Evolutionary conservation across 2,797 vertebrate genomes (phyloP), one percentile per base, ranked within the genome.

Genomic region (Lagorchestes hirsutus): DNA sequence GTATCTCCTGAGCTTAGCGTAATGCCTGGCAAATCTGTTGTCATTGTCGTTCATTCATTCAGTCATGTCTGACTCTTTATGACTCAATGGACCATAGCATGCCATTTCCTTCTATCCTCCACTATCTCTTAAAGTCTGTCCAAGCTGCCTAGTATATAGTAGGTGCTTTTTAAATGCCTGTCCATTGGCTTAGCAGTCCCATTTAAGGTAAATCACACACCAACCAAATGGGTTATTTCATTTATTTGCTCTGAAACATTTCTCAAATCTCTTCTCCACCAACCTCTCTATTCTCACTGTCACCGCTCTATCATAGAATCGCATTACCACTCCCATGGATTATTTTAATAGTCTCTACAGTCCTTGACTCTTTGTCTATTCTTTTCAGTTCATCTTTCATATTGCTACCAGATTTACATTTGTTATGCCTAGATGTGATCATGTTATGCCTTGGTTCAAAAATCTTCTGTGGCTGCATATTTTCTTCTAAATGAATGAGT

Each of bases 211-310:
- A 4, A 6, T 91, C 54, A 52, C 59, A 34, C 87, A 92, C 93
- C 87, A 16, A 8, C 67, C 92, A 91, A 93, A 82, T 92, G 14
- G 11, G 46, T 31, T 59, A 50, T 95, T 93, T 94, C 91, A 59
- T 55, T 54, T 52, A 90, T 3, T 62, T 46, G 54, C 34, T 14
- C n/a, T 22, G 74, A 82, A 46, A 5, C 8, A 82, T 82, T 40
- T 82, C 74, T 82, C 40, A 46, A 82, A 40, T 82, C n/a, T 46
- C n/a, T 82, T 18, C 14, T 5, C 62, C 5, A 62, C 31, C 58
- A 28, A 29, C 31, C 31, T 34, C 59, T 62, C 14, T n/a, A 18
- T 82, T 46, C 40, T 27, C 40, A 46, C 40, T 82, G 74, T 40
- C 40, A 46, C 22, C 2, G 4, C 9, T 16, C 67, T 40, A 40